Conservation (phyloP, 2,113 vertebrate genomes). For the Hippocampus zosterae region DNA sequence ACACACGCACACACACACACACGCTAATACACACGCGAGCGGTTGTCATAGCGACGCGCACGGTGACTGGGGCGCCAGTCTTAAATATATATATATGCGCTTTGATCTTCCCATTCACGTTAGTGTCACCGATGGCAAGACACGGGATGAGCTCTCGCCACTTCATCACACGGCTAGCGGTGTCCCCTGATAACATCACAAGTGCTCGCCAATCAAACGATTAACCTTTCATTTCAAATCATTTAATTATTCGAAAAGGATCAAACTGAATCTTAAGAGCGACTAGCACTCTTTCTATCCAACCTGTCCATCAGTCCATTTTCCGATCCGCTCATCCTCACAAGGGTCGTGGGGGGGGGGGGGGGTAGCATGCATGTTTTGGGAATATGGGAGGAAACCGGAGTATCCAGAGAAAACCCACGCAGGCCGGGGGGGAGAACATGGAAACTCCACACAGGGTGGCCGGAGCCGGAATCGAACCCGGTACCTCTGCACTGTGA, state of each 20-base stretch:
- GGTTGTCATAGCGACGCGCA: constrained; percentile 8
- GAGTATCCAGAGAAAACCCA: no score
- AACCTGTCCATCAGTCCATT: no score
- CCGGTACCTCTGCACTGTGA: no score
- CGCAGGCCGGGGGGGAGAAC: no score
- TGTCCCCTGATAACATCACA: constrained; percentile 6
- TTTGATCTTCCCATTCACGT: constrained; percentile 50
- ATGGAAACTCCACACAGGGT: no score
- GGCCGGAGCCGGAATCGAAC: no score
- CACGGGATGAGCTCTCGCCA: constrained; percentile 28
- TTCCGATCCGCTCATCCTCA: no score
- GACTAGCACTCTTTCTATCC: constrained; percentile 3
- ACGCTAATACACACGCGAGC: neutral
- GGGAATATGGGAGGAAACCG: no score
- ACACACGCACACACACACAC: neutral
- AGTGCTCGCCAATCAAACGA: constrained; percentile 12
- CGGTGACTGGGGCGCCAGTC: constrained; percentile 27
- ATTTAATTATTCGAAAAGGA: neutral
- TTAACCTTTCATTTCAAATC: constrained; percentile 32
- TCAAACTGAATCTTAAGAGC: neutral
- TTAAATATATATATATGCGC: constrained; percentile 53
- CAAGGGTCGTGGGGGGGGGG: no score
- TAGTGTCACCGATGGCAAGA: constrained; percentile 44
- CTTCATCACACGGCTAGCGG: constrained; percentile 12
- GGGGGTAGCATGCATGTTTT: no score